Conservation (phyloP, 2,113 vertebrate genomes). For the Entosphenus tridentatus region DNA sequence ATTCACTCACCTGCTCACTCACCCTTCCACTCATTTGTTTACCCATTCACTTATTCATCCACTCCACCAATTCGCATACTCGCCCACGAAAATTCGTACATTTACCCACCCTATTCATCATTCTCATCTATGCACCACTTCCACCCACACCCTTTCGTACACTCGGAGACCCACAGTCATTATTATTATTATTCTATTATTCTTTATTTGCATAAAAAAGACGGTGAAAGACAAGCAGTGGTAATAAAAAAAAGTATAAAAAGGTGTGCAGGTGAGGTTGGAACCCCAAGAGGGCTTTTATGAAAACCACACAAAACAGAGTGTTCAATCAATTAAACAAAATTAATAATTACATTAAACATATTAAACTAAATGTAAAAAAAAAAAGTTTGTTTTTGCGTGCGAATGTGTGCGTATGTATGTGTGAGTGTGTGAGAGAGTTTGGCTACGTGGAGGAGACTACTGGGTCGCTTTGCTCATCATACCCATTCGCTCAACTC, state of each 20-base stretch:
- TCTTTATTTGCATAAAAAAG: too few species aligned
- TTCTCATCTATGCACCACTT: not conserved
- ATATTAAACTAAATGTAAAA: not conserved
- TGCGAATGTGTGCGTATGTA: not conserved
- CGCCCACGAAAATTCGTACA: not conserved
- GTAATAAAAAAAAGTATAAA: too few species aligned
- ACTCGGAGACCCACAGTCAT: not conserved
- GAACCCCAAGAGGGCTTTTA: too few species aligned
- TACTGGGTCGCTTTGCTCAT: too few species aligned
- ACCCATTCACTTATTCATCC: not conserved
- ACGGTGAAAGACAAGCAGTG: too few species aligned
- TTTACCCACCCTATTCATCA: not conserved
- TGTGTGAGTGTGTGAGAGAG: constrained; percentile 1
- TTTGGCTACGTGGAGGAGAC: not conserved
- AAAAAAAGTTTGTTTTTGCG: not conserved
- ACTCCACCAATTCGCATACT: not conserved
- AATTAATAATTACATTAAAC: too few species aligned
- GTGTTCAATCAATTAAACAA: too few species aligned
- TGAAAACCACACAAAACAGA: too few species aligned
- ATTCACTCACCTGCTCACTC: not conserved
- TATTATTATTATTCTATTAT: too few species aligned
- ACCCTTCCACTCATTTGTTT: not conserved
- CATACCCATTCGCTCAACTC: too few species aligned
- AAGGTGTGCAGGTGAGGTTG: too few species aligned
- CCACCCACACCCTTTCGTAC: not conserved